phyloP scores from a whole-genome alignment of 2,797 vertebrate genomes.

The Nyctalus aviator region DNA sequence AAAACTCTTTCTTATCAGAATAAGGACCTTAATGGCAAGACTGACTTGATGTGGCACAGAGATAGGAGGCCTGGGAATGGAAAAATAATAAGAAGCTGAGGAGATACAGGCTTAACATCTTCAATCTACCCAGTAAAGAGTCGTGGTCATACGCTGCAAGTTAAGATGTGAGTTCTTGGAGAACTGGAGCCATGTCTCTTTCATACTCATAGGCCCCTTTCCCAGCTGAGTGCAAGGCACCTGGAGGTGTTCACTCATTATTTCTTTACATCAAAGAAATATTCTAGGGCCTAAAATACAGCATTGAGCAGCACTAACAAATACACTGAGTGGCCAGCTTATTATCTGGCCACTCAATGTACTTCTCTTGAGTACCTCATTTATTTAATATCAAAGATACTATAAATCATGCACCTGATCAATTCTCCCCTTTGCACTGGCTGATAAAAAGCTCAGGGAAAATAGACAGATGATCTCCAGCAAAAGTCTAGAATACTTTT shows the following conservation, averaged over 20 bases:
- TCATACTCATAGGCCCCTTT: neutral
- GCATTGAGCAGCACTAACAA: neutral
- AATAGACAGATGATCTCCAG: too few relatives aligned
- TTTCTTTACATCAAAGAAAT: neutral
- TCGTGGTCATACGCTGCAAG: fast-evolving
- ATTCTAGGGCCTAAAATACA: neutral
- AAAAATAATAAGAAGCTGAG: neutral
- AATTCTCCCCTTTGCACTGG: too few relatives aligned
- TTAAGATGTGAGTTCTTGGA: too few relatives aligned
- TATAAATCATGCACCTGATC: too few relatives aligned
- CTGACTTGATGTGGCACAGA: neutral
- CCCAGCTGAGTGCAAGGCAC: neutral
- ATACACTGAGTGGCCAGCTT: neutral
- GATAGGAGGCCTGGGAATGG: neutral
- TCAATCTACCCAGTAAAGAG: neutral
- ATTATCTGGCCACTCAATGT: too few relatives aligned
- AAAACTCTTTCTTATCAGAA: neutral
- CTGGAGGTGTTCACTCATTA: neutral
- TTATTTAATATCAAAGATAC: too few relatives aligned
- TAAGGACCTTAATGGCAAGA: neutral
- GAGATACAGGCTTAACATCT: neutral
- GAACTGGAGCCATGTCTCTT: too few relatives aligned
- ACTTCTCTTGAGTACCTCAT: too few relatives aligned
- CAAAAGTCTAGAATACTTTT: too few relatives aligned
- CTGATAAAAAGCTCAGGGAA: too few relatives aligned